Percentiles rank a stretch among this genome's conserved stretches.
Conservation (phyloP, 2,797 vertebrate genomes). For the Enteromius trimaculatus region DNA sequence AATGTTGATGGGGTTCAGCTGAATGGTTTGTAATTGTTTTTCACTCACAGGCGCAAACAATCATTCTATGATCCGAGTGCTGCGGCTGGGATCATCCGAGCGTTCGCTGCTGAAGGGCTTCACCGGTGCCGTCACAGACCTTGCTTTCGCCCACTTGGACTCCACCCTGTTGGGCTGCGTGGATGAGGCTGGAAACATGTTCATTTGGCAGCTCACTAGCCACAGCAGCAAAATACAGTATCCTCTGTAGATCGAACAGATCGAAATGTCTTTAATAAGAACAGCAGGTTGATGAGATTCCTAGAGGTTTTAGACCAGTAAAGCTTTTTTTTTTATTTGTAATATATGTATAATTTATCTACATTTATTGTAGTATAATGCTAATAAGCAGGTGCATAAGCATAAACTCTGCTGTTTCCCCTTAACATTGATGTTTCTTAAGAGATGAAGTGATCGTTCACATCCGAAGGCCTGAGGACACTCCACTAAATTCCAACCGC, state of each 20-base stretch:
- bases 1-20: not conserved
- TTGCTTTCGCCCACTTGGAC: slow-evolving; percentile 98
- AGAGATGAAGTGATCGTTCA: slow-evolving; percentile 95
- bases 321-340: not conserved
- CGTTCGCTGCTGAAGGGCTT: slow-evolving; percentile 96
- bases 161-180: slow-evolving; percentile 93
- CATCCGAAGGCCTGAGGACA: slow-evolving; percentile 86
- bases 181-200: slow-evolving; percentile 95
- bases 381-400: not conserved
- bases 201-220: slow-evolving; percentile 94
- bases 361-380: not conserved
- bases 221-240: slow-evolving; percentile 93
- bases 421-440: slow-evolving; percentile 77
- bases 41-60: slow-evolving; percentile 86
- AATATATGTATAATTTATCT: not conserved
- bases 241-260: slow-evolving; percentile 70
- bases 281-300: not conserved
- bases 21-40: slow-evolving; percentile 2
- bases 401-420: slow-evolving; percentile 47
- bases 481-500: slow-evolving; percentile 86
- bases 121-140: slow-evolving; percentile 90
- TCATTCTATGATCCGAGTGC: slow-evolving; percentile 93
- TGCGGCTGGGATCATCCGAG: slow-evolving; percentile 88
- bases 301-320: not conserved
- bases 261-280: not conserved